Conservation (phyloP, 2,113 vertebrate genomes). For the Strix uralensis region DNA sequence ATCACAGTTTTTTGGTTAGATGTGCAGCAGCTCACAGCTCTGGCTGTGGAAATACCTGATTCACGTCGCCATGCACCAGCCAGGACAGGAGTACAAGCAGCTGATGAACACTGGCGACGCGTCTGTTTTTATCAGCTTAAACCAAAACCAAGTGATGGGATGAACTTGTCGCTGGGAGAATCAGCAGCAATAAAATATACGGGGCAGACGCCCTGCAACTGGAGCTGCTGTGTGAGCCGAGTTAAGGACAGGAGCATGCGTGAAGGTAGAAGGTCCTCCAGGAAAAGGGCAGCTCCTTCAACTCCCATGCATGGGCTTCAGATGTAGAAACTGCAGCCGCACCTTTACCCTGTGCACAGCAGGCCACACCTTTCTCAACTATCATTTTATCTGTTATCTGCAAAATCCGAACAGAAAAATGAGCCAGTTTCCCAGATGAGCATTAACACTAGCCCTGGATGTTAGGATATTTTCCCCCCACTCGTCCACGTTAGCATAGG, state of each 20-base stretch:
- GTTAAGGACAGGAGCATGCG: background rate
- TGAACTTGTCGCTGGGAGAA: background rate
- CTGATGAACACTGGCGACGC: background rate
- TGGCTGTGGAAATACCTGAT: background rate
- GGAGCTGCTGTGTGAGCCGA: background rate
- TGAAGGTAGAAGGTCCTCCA: background rate
- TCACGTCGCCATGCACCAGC: background rate
- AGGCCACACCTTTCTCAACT: background rate
- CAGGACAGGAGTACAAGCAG: background rate
- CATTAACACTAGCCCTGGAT: background rate
- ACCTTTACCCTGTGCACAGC: fast-evolving
- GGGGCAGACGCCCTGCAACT: background rate
- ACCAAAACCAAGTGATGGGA: background rate
- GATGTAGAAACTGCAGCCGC: background rate
- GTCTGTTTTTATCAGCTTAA: background rate
- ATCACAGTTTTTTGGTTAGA: background rate
- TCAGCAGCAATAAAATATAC: background rate
- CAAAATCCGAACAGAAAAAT: background rate
- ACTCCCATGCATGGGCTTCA: fast-evolving
- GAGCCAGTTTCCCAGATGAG: fast-evolving
- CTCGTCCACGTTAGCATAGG: fast-evolving
- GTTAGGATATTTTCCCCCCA: background rate
- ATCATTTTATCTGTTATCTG: background rate
- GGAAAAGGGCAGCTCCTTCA: background rate
- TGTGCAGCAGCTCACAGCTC: background rate